Evolutionary conservation across 2,888 invertebrate genomes (phyloP).

Genomic region (Chrysolina haemoptera): DNA sequence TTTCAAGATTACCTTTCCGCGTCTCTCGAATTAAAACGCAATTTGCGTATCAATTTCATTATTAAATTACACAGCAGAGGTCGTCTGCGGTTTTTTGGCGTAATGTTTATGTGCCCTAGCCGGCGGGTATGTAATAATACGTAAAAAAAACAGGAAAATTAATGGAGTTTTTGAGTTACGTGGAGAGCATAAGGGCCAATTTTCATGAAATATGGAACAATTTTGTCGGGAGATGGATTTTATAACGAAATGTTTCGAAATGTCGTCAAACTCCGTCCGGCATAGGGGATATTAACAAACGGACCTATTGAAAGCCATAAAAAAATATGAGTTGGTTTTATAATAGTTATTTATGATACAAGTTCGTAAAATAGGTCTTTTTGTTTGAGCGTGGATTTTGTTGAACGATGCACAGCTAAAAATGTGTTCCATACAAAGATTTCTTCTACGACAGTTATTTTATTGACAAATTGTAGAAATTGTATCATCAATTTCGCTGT

Average conservation of each 20-base stretch:
- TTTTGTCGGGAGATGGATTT: not conserved
- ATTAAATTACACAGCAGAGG: slow-evolving; percentile 30
- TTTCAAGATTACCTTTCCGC: slow-evolving; percentile 24
- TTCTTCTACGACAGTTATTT: no score
- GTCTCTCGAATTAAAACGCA: slow-evolving; percentile 30
- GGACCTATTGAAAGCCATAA: no score
- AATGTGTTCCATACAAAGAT: no score
- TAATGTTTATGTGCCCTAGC: slow-evolving; percentile 16
- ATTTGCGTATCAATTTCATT: slow-evolving; percentile 29
- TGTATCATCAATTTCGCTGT: no score
- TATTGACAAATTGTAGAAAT: no score
- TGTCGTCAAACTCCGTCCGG: not conserved
- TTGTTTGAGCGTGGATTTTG: no score
- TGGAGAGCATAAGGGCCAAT: not conserved
- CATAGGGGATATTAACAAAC: no score
- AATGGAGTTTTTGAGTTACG: slow-evolving; percentile 12
- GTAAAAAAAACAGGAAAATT: slow-evolving; percentile 8
- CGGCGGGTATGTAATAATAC: slow-evolving; percentile 6
- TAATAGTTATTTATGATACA: no score
- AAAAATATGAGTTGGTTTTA: no score
- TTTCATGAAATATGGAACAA: slow-evolving; percentile 9
- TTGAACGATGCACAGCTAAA: no score
- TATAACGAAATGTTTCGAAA: not conserved
- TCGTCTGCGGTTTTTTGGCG: slow-evolving; percentile 21
- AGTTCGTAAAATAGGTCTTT: no score